Base-by-base conservation (phyloP, 2,113 vertebrate species). In the Okapia johnstoni region DNA sequence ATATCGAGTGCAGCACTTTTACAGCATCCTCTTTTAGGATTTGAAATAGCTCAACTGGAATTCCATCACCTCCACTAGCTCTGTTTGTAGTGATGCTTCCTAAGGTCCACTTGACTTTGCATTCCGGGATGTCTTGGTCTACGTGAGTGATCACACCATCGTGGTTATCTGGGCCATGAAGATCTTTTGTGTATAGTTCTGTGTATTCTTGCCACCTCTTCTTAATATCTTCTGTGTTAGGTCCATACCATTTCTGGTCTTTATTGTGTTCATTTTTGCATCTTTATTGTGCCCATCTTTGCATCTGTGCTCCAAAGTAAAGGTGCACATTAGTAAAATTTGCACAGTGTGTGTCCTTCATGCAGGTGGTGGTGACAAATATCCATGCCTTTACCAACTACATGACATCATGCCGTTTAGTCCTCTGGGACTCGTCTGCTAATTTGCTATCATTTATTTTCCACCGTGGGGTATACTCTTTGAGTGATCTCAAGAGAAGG, bases 391-490 rank as follows among this genome's bases (percentile, higher is more conserved):
- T 97, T 95, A 95, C 95, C 97, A 98, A 97, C 93, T 81, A 94
- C 76, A 54, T 8, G 93, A 76, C 94, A 60, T 98, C 97, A 96
- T 25, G 23, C 90, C 96, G 63, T 91, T 98, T n/a, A 84, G 97
- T 97, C 96, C 97, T 98, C 85, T 46, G 96, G 92, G 97, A 98
- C 50, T 97, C 46, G 50, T 97, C 94, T 98, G 98, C 96, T 98
- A 97, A 97, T 97, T 98, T 96, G 80, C 97, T 93, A 23, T 98
- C 98, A 91, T 97, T 98, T 98, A 96, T 98, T 98, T 98, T 98
- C 94, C 88, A 40, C 93, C 1, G 4, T 81, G n/a, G 60, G 81
- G 25, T 92, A 89, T 76, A 54, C 9, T 16, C 83, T 97, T 94
- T 43, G 58, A 98, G 46, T 28, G 86, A 97, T 98, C 93, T 97